Evolutionary conservation across 2,888 invertebrate species (phyloP).

Genomic region (Rhagium mordax): DNA sequence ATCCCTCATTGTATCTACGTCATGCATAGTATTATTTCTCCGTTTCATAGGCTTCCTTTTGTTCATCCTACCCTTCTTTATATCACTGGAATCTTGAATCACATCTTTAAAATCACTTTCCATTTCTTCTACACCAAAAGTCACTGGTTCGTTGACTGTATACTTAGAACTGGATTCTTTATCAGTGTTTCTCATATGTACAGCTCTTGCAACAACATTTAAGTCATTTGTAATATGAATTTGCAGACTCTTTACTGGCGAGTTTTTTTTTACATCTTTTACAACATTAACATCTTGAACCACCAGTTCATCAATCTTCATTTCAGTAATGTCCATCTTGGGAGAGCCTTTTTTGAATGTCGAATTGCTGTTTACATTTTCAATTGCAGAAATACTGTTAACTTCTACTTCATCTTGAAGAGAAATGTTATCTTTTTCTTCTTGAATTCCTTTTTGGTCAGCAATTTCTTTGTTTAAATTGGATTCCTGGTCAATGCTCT

Average conservation of each 20-base stretch:
- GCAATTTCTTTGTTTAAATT: not conserved
- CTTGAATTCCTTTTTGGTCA: not conserved
- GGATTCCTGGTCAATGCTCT: not conserved
- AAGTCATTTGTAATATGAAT: not conserved
- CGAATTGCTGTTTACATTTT: not conserved
- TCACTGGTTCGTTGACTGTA: too few relatives aligned
- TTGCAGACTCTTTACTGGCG: not conserved
- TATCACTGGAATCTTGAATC: not conserved
- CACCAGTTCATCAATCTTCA: too few relatives aligned
- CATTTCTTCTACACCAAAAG: not conserved
- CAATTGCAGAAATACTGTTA: not conserved
- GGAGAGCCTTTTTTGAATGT: not conserved
- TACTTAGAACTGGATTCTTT: too few relatives aligned
- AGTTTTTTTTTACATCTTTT: not conserved
- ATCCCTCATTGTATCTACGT: not conserved
- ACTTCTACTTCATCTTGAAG: not conserved
- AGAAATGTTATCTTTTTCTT: not conserved
- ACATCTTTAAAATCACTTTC: slow-evolving; percentile 11
- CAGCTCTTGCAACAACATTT: too few relatives aligned
- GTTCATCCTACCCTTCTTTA: slow-evolving; percentile 1
- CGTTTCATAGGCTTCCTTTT: not conserved
- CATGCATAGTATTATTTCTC: not conserved
- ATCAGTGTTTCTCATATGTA: too few relatives aligned
- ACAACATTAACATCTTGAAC: too few relatives aligned
- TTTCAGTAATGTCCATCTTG: not conserved